Percentiles rank a stretch among this genome's conserved stretches.
Evolutionary conservation across 2,888 invertebrate genomes (phyloP).

Genomic region (Ernsta delagoae): DNA sequence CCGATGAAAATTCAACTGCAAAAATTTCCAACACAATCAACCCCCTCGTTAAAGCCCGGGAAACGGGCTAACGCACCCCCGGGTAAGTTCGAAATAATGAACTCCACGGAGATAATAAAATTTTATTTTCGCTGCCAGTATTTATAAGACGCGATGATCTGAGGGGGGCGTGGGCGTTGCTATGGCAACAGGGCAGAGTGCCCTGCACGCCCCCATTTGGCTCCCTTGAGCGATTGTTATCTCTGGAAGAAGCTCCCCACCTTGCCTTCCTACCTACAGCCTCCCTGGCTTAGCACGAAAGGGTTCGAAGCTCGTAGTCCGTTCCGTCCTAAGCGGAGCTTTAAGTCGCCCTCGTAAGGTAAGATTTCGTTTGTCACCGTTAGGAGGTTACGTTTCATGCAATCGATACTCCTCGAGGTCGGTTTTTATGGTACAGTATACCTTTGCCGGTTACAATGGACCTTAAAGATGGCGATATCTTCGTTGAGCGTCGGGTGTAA

Average conservation of each 20-base stretch:
- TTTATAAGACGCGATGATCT: conserved; percentile 74
- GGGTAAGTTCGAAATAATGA: conserved; percentile 74
- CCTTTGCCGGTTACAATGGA: conserved; percentile 41
- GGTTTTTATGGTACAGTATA: conserved; percentile 27
- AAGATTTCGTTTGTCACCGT: conserved; percentile 34
- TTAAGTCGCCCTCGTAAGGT: conserved; percentile 49
- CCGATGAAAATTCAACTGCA: conserved; percentile 44
- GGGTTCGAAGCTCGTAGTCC: conserved; percentile 63
- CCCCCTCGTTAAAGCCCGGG: conserved; percentile 63
- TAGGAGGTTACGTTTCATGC: conserved; percentile 43
- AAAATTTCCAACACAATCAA: conserved; percentile 51
- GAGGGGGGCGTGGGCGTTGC: conserved; percentile 74
- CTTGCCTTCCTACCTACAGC: conserved; percentile 66
- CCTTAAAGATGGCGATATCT: conserved; percentile 46
- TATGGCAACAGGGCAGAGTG: conserved; percentile 65
- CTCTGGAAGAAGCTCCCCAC: conserved; percentile 74
- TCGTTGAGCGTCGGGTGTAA: conserved; percentile 40
- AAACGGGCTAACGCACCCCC: conserved; percentile 53
- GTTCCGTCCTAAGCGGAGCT: conserved; percentile 50
- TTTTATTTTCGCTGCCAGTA: conserved; percentile 76
- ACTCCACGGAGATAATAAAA: conserved; percentile 75
- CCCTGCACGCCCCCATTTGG: conserved; percentile 73
- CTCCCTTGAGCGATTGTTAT: conserved; percentile 77
- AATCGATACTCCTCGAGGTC: conserved; percentile 43
- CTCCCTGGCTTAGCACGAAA: conserved; percentile 72